A percentile compares a stretch with the other conserved stretches of the same genome.
phyloP scores from a whole-genome alignment of 1,140 invertebrate genomes.

The Dendroctonus valens region DNA sequence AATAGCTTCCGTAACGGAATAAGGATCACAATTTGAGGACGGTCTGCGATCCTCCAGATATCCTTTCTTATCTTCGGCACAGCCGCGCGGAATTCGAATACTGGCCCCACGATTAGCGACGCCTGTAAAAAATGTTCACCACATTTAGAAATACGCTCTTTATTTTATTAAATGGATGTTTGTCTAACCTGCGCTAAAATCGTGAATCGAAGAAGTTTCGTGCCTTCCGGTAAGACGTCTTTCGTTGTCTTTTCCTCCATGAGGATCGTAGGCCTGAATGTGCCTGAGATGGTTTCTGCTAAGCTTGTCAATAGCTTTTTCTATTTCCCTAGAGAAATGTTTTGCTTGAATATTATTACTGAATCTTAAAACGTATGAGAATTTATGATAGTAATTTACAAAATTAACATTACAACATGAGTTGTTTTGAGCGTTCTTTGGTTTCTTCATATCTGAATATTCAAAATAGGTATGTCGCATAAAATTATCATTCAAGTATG shows the following conservation, averaged over 20 bases:
- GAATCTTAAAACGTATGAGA: too few species aligned
- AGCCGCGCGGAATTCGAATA: slow-evolving; percentile 77
- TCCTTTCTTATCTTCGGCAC: slow-evolving; percentile 84
- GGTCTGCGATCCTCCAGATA: slow-evolving; percentile 94
- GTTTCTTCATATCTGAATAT: too few species aligned
- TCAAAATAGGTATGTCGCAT: too few species aligned
- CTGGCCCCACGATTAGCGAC: slow-evolving; percentile 79
- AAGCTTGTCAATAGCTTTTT: slow-evolving; percentile 79
- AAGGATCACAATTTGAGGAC: slow-evolving; percentile 88
- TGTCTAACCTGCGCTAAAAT: slow-evolving; percentile 62
- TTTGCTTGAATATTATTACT: background rate
- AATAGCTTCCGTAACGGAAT: slow-evolving; percentile 66
- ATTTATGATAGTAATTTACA: too few species aligned
- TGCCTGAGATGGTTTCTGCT: slow-evolving; percentile 80
- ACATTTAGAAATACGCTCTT: background rate
- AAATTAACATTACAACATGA: too few species aligned
- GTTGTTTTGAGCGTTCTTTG: too few species aligned
- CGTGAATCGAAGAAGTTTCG: slow-evolving; percentile 83
- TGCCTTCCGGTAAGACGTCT: slow-evolving; percentile 82
- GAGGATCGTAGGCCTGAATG: slow-evolving; percentile 87
- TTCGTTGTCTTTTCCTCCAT: slow-evolving; percentile 78
- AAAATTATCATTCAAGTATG: too few species aligned
- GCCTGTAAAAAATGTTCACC: slow-evolving; percentile 49
- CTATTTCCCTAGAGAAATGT: slow-evolving; percentile 62
- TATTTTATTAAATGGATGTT: background rate